phyloP scores from a whole-genome alignment of 1,140 invertebrate species.

The Drosophila tani region DNA sequence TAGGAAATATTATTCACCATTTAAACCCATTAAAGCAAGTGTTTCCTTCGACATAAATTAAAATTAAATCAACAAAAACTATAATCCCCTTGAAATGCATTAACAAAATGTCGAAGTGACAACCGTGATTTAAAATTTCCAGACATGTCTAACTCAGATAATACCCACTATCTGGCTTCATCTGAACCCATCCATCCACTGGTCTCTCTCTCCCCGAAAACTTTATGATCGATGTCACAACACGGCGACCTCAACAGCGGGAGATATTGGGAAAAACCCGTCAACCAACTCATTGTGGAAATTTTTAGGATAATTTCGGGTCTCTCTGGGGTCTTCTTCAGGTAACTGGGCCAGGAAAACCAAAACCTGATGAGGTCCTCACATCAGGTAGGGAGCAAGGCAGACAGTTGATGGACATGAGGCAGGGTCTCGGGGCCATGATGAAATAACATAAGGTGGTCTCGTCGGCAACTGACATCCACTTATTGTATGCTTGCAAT shows the following conservation, averaged over 20 bases:
- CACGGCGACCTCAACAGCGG: slow-evolving; percentile 46
- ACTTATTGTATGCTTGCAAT: no score
- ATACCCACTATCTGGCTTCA: slow-evolving; percentile 11
- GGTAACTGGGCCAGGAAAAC: slow-evolving; percentile 15
- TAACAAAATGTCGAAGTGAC: slow-evolving; percentile 2
- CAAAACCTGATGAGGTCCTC: slow-evolving; percentile 37
- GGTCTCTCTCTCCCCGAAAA: slow-evolving; percentile 9
- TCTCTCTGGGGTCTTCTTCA: slow-evolving; percentile 1
- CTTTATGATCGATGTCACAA: slow-evolving; percentile 56
- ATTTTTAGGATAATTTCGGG: slow-evolving; percentile 70
- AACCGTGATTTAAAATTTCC: slow-evolving; percentile 16
- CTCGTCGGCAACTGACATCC: no score
- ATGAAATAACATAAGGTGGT: no score
- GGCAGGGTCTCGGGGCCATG: slow-evolving; percentile 7
- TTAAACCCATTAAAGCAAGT: background rate
- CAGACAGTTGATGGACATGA: slow-evolving; percentile 15
- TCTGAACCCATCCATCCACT: slow-evolving; percentile 17
- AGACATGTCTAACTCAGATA: slow-evolving; percentile 13
- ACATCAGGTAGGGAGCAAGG: slow-evolving; percentile 44
- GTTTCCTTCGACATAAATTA: background rate
- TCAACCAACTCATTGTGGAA: slow-evolving; percentile 71
- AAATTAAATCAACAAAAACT: background rate
- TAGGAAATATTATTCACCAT: background rate
- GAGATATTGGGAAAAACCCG: slow-evolving; percentile 57
- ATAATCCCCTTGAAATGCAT: background rate